Evolutionary conservation across 1,140 invertebrate species (phyloP).

Genomic region (Andrena cerasifolii): DNA sequence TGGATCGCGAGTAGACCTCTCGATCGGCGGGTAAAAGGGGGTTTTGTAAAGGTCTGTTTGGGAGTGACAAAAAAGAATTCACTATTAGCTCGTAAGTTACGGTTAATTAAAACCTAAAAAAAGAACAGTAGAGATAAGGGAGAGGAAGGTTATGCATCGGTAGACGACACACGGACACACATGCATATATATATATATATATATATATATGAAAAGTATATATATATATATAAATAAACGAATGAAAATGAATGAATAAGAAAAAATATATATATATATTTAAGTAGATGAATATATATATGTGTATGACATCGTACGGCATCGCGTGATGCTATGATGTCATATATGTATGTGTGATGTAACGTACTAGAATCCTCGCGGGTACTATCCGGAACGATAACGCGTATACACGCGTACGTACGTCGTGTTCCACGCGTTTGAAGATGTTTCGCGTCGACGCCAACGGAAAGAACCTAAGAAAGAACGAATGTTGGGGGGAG

Average conservation of each 20-base stretch:
- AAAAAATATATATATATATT: slow-evolving; percentile 69
- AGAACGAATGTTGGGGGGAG: slow-evolving; percentile 41
- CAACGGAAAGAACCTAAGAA: slow-evolving; percentile 19
- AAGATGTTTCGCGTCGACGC: slow-evolving; percentile 1
- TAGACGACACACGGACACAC: slow-evolving; percentile 47
- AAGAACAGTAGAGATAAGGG: slow-evolving; percentile 61
- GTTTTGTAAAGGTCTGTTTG: slow-evolving; percentile 58
- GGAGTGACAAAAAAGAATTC: slow-evolving; percentile 69
- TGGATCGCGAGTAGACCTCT: slow-evolving; percentile 8
- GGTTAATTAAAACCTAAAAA: slow-evolving; percentile 61
- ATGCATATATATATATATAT: slow-evolving; percentile 50
- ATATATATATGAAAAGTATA: slow-evolving; percentile 62
- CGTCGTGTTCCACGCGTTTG: slow-evolving; percentile 54
- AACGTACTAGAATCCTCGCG: slow-evolving; percentile 73
- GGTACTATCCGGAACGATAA: slow-evolving; percentile 63
- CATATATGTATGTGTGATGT: slow-evolving; percentile 71
- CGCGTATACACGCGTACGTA: slow-evolving; percentile 72
- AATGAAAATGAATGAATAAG: slow-evolving; percentile 57
- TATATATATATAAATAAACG: slow-evolving; percentile 71
- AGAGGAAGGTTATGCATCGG: slow-evolving; percentile 52
- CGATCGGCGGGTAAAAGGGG: slow-evolving; percentile 31
- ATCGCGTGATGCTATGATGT: slow-evolving; percentile 16
- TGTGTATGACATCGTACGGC: slow-evolving; percentile 46
- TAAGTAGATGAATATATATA: slow-evolving; percentile 62
- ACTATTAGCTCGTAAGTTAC: slow-evolving; percentile 76